A percentile compares a stretch with the other conserved stretches of the same genome.
phyloP scores from a whole-genome alignment of 2,113 vertebrate genomes.

The Syngnathus typhle region DNA sequence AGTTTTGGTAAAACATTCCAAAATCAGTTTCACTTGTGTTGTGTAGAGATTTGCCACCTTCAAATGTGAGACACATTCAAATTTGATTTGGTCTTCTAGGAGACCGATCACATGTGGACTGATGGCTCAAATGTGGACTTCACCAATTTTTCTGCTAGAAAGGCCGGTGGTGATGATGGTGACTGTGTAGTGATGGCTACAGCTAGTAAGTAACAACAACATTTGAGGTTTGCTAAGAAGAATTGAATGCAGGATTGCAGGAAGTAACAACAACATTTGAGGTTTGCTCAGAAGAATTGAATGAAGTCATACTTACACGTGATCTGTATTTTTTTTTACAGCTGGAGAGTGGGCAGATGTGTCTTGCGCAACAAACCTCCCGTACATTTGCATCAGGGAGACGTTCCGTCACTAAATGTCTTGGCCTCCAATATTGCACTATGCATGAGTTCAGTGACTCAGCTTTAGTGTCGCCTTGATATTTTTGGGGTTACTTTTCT shows the following conservation, averaged over 20 bases:
- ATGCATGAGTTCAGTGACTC: too few species aligned
- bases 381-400: neutral
- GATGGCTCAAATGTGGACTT: neutral
- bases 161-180: too few species aligned
- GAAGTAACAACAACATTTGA: neutral
- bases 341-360: neutral
- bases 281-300: neutral
- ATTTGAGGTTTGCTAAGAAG: too few species aligned
- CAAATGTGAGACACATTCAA: neutral
- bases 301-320: neutral
- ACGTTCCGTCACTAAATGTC: neutral
- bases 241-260: too few species aligned
- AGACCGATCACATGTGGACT: neutral
- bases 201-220: too few species aligned
- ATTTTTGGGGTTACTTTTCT: neutral
- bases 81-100: neutral
- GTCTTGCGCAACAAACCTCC: rapidly evolving
- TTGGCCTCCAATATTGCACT: neutral
- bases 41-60: neutral
- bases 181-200: too few species aligned
- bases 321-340: neutral
- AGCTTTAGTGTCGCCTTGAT: neutral
- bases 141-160: neutral
- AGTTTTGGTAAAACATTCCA: neutral
- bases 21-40: neutral